These are phyloP conservation scores for Isichthys henryi DNA, from an alignment of 2,113 vertebrate species.

Conservation along the genomic window DNA sequence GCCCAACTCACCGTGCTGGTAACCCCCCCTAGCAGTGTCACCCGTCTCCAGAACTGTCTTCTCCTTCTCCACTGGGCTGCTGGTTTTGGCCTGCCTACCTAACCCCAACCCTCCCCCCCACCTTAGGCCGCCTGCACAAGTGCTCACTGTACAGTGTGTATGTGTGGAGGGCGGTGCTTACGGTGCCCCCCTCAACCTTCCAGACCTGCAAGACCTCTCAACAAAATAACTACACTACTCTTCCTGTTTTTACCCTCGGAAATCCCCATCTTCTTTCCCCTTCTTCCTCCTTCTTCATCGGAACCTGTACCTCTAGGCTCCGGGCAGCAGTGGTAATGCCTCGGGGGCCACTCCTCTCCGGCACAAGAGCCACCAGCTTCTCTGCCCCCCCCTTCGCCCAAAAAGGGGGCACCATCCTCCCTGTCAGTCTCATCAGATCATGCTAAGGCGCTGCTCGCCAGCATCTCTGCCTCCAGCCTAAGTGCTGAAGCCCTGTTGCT, in stretches of 20 bases:
- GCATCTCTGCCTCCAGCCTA: conserved; percentile 54
- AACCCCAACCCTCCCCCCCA: background rate
- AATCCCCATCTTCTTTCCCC: conserved; percentile 39
- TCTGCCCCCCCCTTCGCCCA: conserved; percentile 45
- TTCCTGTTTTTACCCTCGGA: conserved; percentile 37
- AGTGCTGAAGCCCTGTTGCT: conserved; percentile 57
- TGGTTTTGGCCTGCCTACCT: background rate
- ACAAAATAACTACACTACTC: conserved; percentile 38
- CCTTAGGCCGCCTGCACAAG: background rate
- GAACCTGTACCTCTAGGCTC: conserved; percentile 43
- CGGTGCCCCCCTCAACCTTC: background rate
- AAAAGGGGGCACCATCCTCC: conserved; percentile 42
- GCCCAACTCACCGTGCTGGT: background rate
- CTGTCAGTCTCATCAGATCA: conserved; percentile 51
- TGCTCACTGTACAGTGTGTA: background rate
- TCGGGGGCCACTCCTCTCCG: conserved; percentile 48
- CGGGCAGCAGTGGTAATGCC: conserved; percentile 34
- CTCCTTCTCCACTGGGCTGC: background rate
- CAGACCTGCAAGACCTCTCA: background rate
- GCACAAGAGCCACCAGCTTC: conserved; percentile 51
- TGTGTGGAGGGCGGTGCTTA: background rate
- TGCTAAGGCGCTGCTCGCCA: conserved; percentile 56
- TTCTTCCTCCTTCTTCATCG: background rate
- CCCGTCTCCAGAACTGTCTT: background rate
- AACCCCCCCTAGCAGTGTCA: background rate